These are phyloP conservation scores for Cataglyphis rosenhaueri DNA, from an alignment of 2,888 invertebrate species.

Conservation along the genomic window DNA sequence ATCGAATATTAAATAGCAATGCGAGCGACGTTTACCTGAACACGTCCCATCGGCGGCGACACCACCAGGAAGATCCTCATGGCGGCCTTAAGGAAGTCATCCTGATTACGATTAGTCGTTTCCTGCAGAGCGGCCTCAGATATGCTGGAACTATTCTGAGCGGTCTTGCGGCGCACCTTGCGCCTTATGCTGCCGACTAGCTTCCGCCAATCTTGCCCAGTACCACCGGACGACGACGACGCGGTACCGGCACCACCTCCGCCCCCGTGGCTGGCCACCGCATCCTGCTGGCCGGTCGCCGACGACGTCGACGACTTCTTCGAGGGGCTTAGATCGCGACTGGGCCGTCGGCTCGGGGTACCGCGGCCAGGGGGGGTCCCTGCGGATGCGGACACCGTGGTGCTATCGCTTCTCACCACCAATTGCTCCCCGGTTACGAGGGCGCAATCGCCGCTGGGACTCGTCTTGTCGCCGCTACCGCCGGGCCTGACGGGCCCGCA, in stretches of 20 bases:
- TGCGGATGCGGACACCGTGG: conserved; percentile 82
- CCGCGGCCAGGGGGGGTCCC: conserved; percentile 76
- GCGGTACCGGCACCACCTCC: conserved; percentile 69
- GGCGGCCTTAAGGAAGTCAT: conserved; percentile 90
- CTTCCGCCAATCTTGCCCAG: conserved; percentile 84
- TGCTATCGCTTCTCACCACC: conserved; percentile 67
- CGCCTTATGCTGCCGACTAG: conserved; percentile 84
- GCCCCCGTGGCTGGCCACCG: conserved; percentile 68
- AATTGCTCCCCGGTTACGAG: conserved; percentile 48
- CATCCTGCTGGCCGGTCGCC: conserved; percentile 69
- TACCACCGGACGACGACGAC: conserved; percentile 61
- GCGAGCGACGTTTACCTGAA: conserved; percentile 85
- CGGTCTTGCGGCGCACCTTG: conserved; percentile 81
- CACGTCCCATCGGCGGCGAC: conserved; percentile 89
- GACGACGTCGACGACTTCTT: conserved; percentile 68
- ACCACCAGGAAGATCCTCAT: conserved; percentile 92
- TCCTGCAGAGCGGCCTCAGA: conserved; percentile 74
- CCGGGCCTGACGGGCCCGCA: conserved; percentile 48
- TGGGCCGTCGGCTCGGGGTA: conserved; percentile 80
- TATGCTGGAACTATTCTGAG: conserved; percentile 76
- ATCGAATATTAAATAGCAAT: neutral
- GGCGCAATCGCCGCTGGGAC: conserved; percentile 44
- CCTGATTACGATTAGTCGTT: conserved; percentile 86
- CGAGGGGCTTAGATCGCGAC: conserved; percentile 82
- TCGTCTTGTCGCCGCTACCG: conserved; percentile 46